A percentile compares a stretch with the other conserved stretches of the same genome.
Conservation (phyloP, 1,140 invertebrate species). For the Trichonephila clavipes region DNA sequence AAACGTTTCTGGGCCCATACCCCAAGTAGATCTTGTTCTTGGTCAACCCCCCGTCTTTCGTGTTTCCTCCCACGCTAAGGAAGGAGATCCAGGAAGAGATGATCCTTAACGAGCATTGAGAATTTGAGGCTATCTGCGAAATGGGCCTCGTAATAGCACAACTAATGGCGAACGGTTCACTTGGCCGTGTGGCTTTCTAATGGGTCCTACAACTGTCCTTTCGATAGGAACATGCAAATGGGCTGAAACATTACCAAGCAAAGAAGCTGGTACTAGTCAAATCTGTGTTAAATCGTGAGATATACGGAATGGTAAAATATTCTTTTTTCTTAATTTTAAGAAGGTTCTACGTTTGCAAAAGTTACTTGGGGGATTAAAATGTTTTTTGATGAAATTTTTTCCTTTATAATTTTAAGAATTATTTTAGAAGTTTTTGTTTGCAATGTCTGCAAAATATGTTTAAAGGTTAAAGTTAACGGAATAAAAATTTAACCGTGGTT, state of each 20-base stretch:
- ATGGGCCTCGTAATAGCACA: constrained; percentile 15
- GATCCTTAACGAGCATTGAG: constrained; percentile 41
- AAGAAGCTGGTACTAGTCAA: neutral
- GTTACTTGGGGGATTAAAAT: too few species aligned
- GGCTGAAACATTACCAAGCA: neutral
- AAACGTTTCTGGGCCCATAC: neutral
- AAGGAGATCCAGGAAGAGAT: neutral
- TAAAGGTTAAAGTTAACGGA: too few species aligned
- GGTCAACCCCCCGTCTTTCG: neutral
- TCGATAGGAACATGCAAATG: neutral
- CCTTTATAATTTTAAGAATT: too few species aligned
- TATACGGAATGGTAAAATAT: too few species aligned
- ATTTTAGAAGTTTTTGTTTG: too few species aligned
- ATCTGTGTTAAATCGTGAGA: neutral
- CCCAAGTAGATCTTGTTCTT: neutral
- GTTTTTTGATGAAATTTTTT: too few species aligned
- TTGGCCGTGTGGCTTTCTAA: constrained; percentile 5
- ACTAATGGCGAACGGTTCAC: constrained; percentile 6
- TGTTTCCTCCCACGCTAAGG: neutral
- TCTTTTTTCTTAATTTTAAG: too few species aligned
- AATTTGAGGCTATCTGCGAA: constrained; percentile 21
- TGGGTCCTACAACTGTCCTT: neutral
- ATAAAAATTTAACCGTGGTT: too few species aligned
- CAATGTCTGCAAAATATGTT: too few species aligned
- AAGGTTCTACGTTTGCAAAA: too few species aligned